phyloP scores from a whole-genome alignment of 2,888 invertebrate species.

The Lycaena phlaeas region DNA sequence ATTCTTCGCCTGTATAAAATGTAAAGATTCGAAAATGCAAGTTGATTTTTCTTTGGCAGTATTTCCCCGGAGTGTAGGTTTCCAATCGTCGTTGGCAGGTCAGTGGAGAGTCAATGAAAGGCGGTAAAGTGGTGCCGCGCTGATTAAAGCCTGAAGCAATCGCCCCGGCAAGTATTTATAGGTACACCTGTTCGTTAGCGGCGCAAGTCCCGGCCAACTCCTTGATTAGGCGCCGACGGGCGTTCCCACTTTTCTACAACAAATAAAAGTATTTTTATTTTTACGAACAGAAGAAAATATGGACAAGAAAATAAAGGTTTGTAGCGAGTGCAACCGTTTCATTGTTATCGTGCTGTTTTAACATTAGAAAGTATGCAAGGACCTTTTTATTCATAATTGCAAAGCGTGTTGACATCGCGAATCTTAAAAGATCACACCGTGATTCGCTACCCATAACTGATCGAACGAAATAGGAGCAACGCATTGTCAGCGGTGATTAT shows the following conservation, averaged over 20 bases:
- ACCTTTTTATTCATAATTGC: too few relatives aligned
- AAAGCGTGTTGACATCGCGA: too few relatives aligned
- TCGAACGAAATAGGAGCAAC: too few relatives aligned
- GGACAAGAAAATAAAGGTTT: conserved; percentile 5
- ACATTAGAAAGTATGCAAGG: too few relatives aligned
- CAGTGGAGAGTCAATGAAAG: conserved; percentile 68
- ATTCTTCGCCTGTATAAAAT: conserved; percentile 21
- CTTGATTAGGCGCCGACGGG: conserved; percentile 70
- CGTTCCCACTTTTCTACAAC: conserved; percentile 59
- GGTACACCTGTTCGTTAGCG: conserved; percentile 72
- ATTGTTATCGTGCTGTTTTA: too few relatives aligned
- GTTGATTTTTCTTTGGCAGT: conserved; percentile 50
- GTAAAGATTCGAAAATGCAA: conserved; percentile 37
- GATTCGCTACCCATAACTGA: too few relatives aligned
- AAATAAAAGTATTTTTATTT: conserved; percentile 59
- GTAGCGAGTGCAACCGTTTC: too few relatives aligned
- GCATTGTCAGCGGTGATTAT: too few relatives aligned
- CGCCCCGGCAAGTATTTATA: conserved; percentile 70
- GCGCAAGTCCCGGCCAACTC: conserved; percentile 65
- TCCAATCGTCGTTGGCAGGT: conserved; percentile 63
- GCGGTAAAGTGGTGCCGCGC: conserved; percentile 67
- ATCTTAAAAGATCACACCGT: too few relatives aligned
- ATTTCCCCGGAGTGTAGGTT: conserved; percentile 57
- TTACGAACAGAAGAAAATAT: conserved; percentile 47
- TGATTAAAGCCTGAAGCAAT: conserved; percentile 73